Evolutionary conservation across 2,888 invertebrate species (phyloP), one percentile per base, ranked within the genome.

Genomic region (Abscondita cerata): DNA sequence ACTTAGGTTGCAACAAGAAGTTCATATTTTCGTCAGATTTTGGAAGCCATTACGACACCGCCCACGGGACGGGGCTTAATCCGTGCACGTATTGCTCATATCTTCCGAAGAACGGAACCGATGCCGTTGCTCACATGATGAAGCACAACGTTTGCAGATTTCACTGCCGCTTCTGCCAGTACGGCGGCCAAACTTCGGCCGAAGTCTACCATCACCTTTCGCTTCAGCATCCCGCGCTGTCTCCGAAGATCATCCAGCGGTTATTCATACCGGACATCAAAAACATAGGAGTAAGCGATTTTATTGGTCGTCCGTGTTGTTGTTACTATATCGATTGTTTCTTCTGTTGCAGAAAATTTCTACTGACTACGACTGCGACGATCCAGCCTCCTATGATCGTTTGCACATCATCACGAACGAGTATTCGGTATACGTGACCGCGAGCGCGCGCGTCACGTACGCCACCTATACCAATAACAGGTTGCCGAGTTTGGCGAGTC

Each of bases 131-230:
- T n/a, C 64, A 64, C 16, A 47, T 59, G 33, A 74, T 13, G 83
- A 82, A 62, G 3, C 84, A 84, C 55, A 75, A 77, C 1, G 78
- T 82, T 47, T 77, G 76, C 52, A 78, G 78, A 16, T 83, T 79
- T 59, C 83, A 84, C 62, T 86, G 86, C 64, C 73, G 83, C 1
- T 83, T 83, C 69, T 86, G 86, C 67, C 46, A 73, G 0, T 76
- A 74, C 66, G 83, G 83, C 1, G 72, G 78, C 1, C 74, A 78
- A 11, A 72, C 71, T 1, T 66, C 75, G 1, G 73, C 74, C 1
- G 80, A 81, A 2, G 76, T 86, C 61, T 76, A 82, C 34, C 73
- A 72, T 8, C 87, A 87, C 75, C 80, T 85, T 59, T 79, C 80
- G 18, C 64, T 72, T 3, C 64, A 69, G n/a, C 84, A 84, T 71